Percentiles rank a stretch among this genome's conserved stretches.
Conservation (phyloP, 2,888 invertebrate species). For the Cataglyphis rosenhaueri region DNA sequence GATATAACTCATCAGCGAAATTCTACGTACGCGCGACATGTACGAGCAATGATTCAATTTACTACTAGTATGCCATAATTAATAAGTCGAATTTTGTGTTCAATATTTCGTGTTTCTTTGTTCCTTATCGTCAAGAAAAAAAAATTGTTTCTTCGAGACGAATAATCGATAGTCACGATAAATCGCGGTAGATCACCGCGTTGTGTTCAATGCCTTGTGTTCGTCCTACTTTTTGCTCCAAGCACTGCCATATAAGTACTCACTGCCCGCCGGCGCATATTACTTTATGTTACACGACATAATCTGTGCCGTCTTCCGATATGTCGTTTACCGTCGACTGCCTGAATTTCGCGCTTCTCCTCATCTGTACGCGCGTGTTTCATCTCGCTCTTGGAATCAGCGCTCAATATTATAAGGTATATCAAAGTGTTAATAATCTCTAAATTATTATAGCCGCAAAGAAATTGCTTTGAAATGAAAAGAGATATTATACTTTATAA, state of each 20-base stretch:
- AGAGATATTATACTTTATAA: neutral
- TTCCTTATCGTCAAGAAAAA: conserved; percentile 9
- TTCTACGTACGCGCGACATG: neutral
- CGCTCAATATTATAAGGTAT: conserved; percentile 79
- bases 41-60: conserved; percentile 2
- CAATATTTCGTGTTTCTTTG: neutral
- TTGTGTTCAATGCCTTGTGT: conserved; percentile 24
- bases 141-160: conserved; percentile 5
- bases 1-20: neutral
- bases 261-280: conserved; percentile 31
- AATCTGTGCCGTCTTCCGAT: conserved; percentile 47
- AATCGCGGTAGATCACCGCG: conserved; percentile 11
- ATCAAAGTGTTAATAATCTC: neutral
- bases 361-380: conserved; percentile 79
- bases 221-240: conserved; percentile 40
- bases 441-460: conserved; percentile 8
- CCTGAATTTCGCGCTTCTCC: conserved; percentile 78
- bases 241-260: conserved; percentile 47
- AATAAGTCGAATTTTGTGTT: conserved; percentile 31
- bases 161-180: neutral
- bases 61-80: neutral
- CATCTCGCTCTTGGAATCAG: conserved; percentile 79
- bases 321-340: conserved; percentile 79
- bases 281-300: conserved; percentile 44
- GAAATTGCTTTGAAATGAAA: neutral